Evolutionary conservation across 2,888 invertebrate genomes (phyloP), one percentile per base, ranked within the genome.

Genomic region (Anorthoa munda): DNA sequence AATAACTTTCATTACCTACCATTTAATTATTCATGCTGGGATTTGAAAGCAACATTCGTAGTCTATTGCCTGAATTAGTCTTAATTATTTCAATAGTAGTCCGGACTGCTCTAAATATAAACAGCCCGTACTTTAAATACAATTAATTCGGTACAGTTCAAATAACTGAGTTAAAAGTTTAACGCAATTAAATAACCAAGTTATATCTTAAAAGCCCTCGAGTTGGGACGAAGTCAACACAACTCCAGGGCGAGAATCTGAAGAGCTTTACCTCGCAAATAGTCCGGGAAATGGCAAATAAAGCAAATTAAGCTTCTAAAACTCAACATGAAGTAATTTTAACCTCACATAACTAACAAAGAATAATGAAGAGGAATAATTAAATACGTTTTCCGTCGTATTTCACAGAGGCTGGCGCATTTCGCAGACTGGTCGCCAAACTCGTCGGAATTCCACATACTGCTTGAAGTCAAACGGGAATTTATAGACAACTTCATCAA

Each of bases 351-450:
- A 82, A 84, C 82, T 87, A 83, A 85, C 81, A 17, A 76, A 76
- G 74, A 66, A 80, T 86, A 66, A 80, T 86, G 84, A 89, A 88
- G 88, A 86, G 79, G 89, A 88, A 89, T 90, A 89, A 92, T 91
- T 90, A 91, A 92, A 91, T 90, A 86, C 85, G 83, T 89, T 90
- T 87, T 79, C 80, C 82, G 75, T 86, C 72, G 82, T 89, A 84
- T 87, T 90, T 94, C 91, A 80, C 95, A 97, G 97, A 95, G 96
- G 90, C 94, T 98, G 89, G 97, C 98, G 73, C 97, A 98, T 93
- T 98, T 98, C 91, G 97, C 98, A 60, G 98, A 98, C 92, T 98
- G 98, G 98, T 97, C 98, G 67, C 96, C 95, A 83, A 97, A 97
- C 93, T 97, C 97, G 53, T 97, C 97, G 31, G 98, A 98, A 92